phyloP scores from a whole-genome alignment of 2,888 invertebrate genomes.

The Drosophila kanekoi region DNA sequence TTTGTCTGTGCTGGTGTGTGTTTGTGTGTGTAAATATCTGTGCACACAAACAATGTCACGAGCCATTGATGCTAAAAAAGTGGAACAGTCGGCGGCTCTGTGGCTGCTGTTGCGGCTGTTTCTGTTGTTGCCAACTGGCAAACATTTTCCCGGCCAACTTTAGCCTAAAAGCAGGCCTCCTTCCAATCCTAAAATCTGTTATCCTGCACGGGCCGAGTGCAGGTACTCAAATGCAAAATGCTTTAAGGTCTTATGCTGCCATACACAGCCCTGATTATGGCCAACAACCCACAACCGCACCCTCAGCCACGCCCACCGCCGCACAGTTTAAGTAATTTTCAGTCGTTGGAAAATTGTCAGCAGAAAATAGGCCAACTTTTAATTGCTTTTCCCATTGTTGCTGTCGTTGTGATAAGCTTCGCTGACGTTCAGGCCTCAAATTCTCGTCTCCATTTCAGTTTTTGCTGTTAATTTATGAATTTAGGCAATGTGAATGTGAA shows the following conservation, averaged over 20 bases:
- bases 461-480: constrained; percentile 20
- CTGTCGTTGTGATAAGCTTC: constrained; percentile 25
- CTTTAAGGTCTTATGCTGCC: constrained; percentile 53
- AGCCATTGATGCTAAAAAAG: constrained; percentile 77
- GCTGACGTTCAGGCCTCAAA: constrained; percentile 19
- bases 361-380: constrained; percentile 45
- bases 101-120: constrained; percentile 45
- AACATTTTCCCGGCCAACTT: constrained; percentile 76
- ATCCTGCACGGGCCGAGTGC: constrained; percentile 47
- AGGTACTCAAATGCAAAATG: constrained; percentile 61
- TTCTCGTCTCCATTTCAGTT: constrained; percentile 29
- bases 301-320: constrained; percentile 12
- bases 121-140: constrained; percentile 71
- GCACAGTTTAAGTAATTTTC: constrained; percentile 44
- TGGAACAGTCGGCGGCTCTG: constrained; percentile 66
- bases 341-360: constrained; percentile 24
- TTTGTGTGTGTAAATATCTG: constrained; percentile 14
- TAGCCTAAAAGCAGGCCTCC: constrained; percentile 58
- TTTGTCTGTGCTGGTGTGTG: not conserved
- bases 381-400: constrained; percentile 74
- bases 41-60: constrained; percentile 79
- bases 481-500: constrained; percentile 17
- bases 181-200: constrained; percentile 20
- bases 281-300: constrained; percentile 17
- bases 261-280: constrained; percentile 32